Conservation (phyloP, 2,797 vertebrate genomes). For the Melopsittacus undulatus region DNA sequence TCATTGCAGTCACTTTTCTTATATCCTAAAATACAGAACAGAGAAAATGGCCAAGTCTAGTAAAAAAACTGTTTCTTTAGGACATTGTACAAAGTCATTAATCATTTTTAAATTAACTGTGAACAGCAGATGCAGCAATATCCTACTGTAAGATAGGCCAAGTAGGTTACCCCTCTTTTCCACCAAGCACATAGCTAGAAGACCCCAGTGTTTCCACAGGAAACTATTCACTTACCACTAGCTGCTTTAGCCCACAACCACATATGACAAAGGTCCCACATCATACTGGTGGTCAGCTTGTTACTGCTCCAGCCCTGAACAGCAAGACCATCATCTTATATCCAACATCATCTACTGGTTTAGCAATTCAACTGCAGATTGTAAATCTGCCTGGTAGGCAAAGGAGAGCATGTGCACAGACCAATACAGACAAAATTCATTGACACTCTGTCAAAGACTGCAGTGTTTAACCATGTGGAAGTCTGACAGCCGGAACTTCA, state of each 20-base stretch:
- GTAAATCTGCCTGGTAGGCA: neutral
- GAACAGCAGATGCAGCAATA: neutral
- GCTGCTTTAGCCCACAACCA: neutral
- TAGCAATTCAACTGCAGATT: neutral
- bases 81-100: neutral
- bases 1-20: neutral
- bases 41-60: neutral
- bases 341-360: neutral
- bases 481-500: neutral
- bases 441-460: neutral
- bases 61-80: neutral
- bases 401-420: neutral
- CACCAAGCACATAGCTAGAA: neutral
- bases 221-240: neutral
- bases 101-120: neutral
- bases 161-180: neutral
- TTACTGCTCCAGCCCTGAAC: neutral
- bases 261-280: neutral
- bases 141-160: neutral
- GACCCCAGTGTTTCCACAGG: neutral
- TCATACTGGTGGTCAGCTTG: neutral
- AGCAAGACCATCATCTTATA: neutral
- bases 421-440: neutral
- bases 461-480: neutral
- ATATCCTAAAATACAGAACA: neutral